phyloP scores from a whole-genome alignment of 2,113 vertebrate genomes.

The Narcine bancroftii region DNA sequence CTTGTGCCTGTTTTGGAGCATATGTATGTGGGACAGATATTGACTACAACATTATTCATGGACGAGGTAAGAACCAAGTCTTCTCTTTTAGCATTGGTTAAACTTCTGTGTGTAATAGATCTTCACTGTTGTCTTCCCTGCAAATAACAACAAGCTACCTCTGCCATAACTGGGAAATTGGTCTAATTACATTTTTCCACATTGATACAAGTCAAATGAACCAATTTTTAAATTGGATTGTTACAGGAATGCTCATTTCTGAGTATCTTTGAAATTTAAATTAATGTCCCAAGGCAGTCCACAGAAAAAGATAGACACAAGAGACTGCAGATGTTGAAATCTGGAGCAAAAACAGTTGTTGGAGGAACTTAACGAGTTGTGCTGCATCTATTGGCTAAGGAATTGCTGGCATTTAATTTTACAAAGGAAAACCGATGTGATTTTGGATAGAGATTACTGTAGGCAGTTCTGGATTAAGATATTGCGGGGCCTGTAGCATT shows the following conservation, averaged over 20 bases:
- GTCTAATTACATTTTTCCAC: not conserved
- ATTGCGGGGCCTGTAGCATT: too few relatives aligned
- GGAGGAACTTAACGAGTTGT: too few relatives aligned
- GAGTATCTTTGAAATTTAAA: not conserved
- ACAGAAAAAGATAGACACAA: too few relatives aligned
- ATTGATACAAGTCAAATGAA: not conserved
- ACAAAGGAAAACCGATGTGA: not conserved
- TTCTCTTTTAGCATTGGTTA: not conserved
- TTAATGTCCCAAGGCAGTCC: not conserved
- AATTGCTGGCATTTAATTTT: too few relatives aligned
- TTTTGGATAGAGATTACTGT: not conserved
- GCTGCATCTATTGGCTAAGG: too few relatives aligned
- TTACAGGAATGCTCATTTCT: not conserved
- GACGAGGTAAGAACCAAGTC: conserved; percentile 63
- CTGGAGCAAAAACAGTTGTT: too few relatives aligned
- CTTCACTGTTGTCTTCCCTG: not conserved
- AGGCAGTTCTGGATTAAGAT: too few relatives aligned
- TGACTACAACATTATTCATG: conserved; percentile 92
- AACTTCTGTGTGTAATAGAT: not conserved
- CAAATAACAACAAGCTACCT: not conserved
- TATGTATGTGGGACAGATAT: conserved; percentile 93
- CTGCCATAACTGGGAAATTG: not conserved
- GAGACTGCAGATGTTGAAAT: too few relatives aligned
- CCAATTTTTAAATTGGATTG: not conserved
- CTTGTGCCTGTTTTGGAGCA: conserved; percentile 88